Base-by-base conservation (phyloP, 2,113 vertebrate genomes). In the Isurus oxyrinchus region DNA sequence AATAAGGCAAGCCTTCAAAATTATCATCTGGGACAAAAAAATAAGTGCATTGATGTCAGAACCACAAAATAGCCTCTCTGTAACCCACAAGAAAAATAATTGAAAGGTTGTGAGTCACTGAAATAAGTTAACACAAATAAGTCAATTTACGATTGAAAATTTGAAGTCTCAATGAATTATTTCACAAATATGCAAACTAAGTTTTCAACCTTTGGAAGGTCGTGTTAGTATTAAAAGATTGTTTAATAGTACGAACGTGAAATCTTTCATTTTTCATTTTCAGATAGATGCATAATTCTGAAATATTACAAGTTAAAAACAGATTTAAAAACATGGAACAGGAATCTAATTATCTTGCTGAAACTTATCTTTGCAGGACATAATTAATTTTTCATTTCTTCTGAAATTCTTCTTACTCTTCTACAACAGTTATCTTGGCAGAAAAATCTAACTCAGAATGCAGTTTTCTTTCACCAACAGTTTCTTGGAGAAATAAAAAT, bases 11-110 rank as follows among this genome's bases (percentile, higher is more conserved):
- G 25, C 25, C 87, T 57, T 31, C 49, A 57, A 14, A 57, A 55
- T 88, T 25, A 90, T 87, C 21, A 25, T 55, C 53, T 14, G 27
- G 19, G 81, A 21, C 88, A 35, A 55, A 91, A 14, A 59, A 59
- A 61, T 61, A 91, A 91, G 31, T 91, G 31, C 55, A 61, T 69
- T 53, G n/a, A 23, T n/a, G 44, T 94, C 91, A 94, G 88, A 94
- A 66, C 61, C 40, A 27, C 23, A 44, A 27, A 95, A 27, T 31
- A 44, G n/a, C 40, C 27, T 88, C 53, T 88, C 8, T 88, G 57
- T 61, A 40, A 63, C 13, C 21, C 40, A 49, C 5, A 95, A 49
- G 23, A 27, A 0, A 94, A 61, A 16, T 40, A 53, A 88, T 35
- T 35, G 10, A 13, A 16, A 63, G 55, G 55, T 90, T 49, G n/a